Evolutionary conservation across 2,113 vertebrate species (phyloP), one percentile per base, ranked within the genome.

Genomic region (Ranitomeya imitator): DNA sequence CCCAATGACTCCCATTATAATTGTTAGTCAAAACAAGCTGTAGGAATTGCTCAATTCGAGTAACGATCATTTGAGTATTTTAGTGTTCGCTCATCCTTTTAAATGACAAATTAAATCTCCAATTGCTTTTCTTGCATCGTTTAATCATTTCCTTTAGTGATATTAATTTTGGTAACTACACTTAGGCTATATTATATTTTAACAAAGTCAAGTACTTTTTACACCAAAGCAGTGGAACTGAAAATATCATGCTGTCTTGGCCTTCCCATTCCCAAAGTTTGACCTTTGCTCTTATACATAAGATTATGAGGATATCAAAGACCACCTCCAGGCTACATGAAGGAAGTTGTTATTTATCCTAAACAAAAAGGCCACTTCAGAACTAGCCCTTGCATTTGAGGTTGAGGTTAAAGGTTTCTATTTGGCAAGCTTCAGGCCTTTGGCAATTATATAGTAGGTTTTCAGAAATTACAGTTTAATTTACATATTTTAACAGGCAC

Each of bases 281-380:
- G 52, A 79, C 52, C 76, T 79, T 15, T 23, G 76, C 21, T 55
- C 10, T 55, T 0, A n/a, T n/a, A 55, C 6, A 79, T 23, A 79
- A 78, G 12, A 21, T 21, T 78, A 78, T 78, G 71, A 74, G 13
- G 16, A 19, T 23, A n/a, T 55, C 13, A 55, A 79, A 79, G 12
- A 54, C 55, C 2, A 0, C 13, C 21, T n/a, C 0, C 51, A 78
- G 21, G 51, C 76, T 78, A 45, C 52, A 55, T 55, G 16, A 78
- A n/a, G 74, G 37, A 76, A 51, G 51, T 54, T 77, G 16, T 77
- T 19, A 77, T 77, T 51, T 78, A 23, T 79, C 11, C 10, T 79
- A 13, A 79, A 79, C 76, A 55, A n/a, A 79, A 79, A 55, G 76
- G 31, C 51, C 76, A 79, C 51, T 55, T 79, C 21, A 55, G 10